A percentile compares a stretch with the other conserved stretches of the same genome.
phyloP scores from a whole-genome alignment of 2,113 vertebrate genomes.

The Piaya cayana region DNA sequence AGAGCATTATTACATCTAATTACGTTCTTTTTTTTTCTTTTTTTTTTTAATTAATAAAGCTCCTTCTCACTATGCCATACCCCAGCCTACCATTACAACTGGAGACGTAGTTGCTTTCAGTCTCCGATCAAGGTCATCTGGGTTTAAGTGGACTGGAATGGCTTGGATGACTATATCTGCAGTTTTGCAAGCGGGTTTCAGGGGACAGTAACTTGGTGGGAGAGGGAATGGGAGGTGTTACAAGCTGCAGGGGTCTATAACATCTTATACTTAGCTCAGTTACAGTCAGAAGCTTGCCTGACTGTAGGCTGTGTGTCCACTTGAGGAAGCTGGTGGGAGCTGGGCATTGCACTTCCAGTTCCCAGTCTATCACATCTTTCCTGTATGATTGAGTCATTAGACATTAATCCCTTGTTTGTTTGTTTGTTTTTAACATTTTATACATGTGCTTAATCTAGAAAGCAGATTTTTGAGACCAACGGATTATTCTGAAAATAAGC shows the following conservation, averaged over 20 bases:
- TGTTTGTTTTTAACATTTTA: neutral
- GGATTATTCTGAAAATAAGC: conserved; percentile 24
- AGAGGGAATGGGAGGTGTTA: neutral
- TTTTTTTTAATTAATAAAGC: neutral
- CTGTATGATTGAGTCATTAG: neutral
- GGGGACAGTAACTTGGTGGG: neutral
- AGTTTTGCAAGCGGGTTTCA: neutral
- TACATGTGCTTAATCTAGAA: neutral
- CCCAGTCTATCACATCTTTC: neutral
- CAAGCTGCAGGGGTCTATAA: neutral
- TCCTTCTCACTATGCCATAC: neutral
- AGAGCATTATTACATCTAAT: neutral
- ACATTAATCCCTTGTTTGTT: neutral
- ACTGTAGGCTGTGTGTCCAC: neutral
- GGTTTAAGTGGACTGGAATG: neutral
- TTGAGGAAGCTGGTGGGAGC: neutral
- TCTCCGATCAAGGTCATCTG: neutral
- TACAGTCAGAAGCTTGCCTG: neutral
- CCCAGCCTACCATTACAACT: neutral
- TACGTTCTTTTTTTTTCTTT: neutral
- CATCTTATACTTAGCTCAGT: fast-evolving
- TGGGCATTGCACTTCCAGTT: neutral
- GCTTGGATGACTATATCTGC: neutral
- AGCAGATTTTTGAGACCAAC: neutral
- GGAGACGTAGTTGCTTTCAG: neutral